phyloP scores from a whole-genome alignment of 2,888 invertebrate species.

The Dione juno region DNA sequence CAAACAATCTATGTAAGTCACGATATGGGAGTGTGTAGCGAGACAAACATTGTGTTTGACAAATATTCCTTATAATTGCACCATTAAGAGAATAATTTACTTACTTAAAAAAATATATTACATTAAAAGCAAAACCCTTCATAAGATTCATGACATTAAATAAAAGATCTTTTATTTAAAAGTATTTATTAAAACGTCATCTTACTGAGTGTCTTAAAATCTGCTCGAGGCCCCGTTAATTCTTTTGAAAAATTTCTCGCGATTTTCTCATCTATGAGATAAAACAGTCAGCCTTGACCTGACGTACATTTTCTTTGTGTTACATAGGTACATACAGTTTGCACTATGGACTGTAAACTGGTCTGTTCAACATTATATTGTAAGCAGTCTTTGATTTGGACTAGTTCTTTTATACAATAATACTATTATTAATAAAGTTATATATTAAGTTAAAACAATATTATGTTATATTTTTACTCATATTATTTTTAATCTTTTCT shows the following conservation, averaged over 20 bases:
- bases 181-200: conserved; percentile 33
- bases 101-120: conserved; percentile 54
- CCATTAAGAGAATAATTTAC: conserved; percentile 39
- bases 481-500: too few species aligned
- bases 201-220: conserved; percentile 37
- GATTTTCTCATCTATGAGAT: conserved; percentile 40
- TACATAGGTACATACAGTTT: conserved; percentile 27
- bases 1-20: conserved; percentile 64
- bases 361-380: conserved; percentile 26
- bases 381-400: background rate
- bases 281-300: conserved; percentile 41
- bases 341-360: conserved; percentile 32
- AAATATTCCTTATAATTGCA: conserved; percentile 71
- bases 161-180: conserved; percentile 29
- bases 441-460: background rate
- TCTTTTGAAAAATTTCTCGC: conserved; percentile 36
- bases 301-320: conserved; percentile 38
- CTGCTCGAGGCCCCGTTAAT: conserved; percentile 35
- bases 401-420: background rate
- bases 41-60: conserved; percentile 56
- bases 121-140: conserved; percentile 46
- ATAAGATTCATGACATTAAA: conserved; percentile 16
- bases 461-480: too few species aligned
- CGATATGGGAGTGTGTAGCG: conserved; percentile 48
- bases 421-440: background rate